Evolutionary conservation across 2,113 vertebrate genomes (phyloP).

Genomic region (Brienomyrus longianalis): DNA sequence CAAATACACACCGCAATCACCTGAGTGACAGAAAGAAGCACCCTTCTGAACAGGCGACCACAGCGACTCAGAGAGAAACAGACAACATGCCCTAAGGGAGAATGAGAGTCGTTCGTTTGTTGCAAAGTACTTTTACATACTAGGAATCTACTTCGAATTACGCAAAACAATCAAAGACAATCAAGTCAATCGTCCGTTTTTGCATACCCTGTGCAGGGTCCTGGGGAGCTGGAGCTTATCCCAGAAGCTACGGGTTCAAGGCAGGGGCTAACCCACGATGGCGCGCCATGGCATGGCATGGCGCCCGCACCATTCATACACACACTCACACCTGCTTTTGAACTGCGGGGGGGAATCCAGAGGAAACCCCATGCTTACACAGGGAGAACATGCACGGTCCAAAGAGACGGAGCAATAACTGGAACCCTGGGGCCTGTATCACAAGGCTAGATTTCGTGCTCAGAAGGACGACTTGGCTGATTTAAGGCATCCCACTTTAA

Average conservation of each 20-base stretch:
- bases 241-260: not conserved
- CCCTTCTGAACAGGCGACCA: not conserved
- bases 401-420: not conserved
- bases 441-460: not conserved
- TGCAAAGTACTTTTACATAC: not conserved
- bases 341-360: not conserved
- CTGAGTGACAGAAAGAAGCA: not conserved
- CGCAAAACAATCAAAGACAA: not conserved
- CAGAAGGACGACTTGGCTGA: not conserved
- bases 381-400: not conserved
- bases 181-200: not conserved
- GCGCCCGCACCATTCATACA: not conserved
- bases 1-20: not conserved
- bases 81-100: not conserved
- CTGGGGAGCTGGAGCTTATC: not conserved
- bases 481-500: not conserved
- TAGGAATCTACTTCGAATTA: not conserved
- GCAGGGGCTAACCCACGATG: not conserved
- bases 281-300: not conserved
- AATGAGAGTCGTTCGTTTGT: not conserved
- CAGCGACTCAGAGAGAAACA: not conserved
- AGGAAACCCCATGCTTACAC: not conserved
- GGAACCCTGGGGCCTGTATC: not conserved
- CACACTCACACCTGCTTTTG: not conserved
- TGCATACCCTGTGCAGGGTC: not conserved